These are phyloP conservation scores for Pristionchus pacificus DNA, from an alignment of 1,140 invertebrate species.

Conservation along the genomic window DNA sequence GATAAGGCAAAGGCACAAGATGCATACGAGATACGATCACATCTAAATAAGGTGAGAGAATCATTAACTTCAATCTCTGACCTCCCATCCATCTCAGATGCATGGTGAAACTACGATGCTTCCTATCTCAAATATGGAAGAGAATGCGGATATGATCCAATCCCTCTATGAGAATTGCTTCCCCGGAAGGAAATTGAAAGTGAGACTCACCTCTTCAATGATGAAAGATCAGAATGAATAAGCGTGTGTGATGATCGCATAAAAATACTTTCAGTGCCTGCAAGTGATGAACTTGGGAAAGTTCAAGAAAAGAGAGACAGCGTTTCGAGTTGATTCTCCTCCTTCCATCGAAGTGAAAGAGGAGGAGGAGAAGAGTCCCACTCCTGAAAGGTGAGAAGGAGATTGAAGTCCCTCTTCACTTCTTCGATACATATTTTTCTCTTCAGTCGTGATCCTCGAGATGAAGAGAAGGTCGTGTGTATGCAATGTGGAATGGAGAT, in stretches of 20 bases:
- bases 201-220: too few species aligned
- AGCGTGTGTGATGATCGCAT: too few species aligned
- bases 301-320: too few species aligned
- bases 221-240: too few species aligned
- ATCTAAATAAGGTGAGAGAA: constrained; percentile 39
- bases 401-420: neutral
- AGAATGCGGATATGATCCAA: constrained; percentile 42
- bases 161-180: constrained; percentile 41
- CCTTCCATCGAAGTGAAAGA: too few species aligned
- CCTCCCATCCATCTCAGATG: too few species aligned
- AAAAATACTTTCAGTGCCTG: too few species aligned
- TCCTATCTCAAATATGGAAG: constrained; percentile 41
- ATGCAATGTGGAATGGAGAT: constrained; percentile 44
- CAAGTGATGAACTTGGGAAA: constrained; percentile 3
- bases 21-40: constrained; percentile 44
- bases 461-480: constrained; percentile 39
- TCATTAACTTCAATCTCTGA: too few species aligned
- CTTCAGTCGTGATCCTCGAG: too few species aligned
- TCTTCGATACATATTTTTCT: too few species aligned
- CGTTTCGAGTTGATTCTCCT: too few species aligned
- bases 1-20: constrained; percentile 39
- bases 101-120: constrained; percentile 21
- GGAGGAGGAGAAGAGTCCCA: too few species aligned
- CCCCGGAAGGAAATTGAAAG: constrained; percentile 45
- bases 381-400: constrained; percentile 3